Base-by-base conservation (phyloP, 1,140 invertebrate genomes). In the Cydia splendana region DNA sequence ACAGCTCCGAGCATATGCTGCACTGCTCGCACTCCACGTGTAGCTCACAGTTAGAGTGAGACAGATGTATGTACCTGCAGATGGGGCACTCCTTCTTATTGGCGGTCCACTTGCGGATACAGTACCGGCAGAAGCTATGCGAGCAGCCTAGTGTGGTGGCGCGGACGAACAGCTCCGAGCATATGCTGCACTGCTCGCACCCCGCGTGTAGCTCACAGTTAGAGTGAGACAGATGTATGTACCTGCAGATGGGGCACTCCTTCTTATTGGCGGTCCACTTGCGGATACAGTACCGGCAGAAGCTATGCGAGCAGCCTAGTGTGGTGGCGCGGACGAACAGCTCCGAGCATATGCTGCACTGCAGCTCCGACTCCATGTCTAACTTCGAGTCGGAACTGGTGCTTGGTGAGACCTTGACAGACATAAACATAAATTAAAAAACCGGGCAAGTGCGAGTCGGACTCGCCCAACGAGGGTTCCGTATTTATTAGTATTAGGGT, bases 261-360 rank as follows among this genome's bases (percentile, higher is more conserved):
- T 93, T 95, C 80, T 95, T 95, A 78, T 95, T 96, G 62, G 95
- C 95, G 79, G 94, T 95, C 97, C 97, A 98, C 69, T 91, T 88
- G 0, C 90, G 85, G 45, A 98, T 97, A 84, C 97, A 98, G 80
- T 94, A 94, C 34, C 95, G 90, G 86, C 97, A 98, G 85, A 97
- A 97, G 1, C 96, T 96, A 80, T 98, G 97, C 0, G 95, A 95
- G 86, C 97, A 98, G 85, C 95, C 96, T 5, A 97, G 87, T 0
- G 95, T 96, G n/a, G 95, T 95, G 0, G 97, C 95, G 51, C 92
- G 93, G 0, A 97, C 93, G 89, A 97, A 96, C 1, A 97, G 88
- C 91, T 97, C 97, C 71, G 95, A 95, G 85, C 97, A 98, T 77
- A 98, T 96, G 75, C 95, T 95, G 85, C 97, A 98, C 76, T 96